Evolutionary conservation across 2,113 vertebrate species (phyloP), one percentile per base, ranked within the genome.

Genomic region (Pachycephala philippinensis): DNA sequence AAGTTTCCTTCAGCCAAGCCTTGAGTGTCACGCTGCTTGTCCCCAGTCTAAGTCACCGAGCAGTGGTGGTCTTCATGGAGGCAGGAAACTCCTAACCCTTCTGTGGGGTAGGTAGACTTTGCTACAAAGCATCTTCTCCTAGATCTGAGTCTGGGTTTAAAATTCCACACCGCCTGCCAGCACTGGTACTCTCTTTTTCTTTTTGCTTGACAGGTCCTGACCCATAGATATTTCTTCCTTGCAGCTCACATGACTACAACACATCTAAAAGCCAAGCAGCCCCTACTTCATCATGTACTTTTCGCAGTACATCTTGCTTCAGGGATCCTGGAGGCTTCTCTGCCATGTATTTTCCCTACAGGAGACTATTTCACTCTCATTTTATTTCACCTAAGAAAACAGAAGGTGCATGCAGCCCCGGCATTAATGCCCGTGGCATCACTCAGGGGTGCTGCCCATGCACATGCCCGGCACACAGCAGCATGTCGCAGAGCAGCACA

Each of bases 401-500:
- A 77, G 74, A 47, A 77, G 26, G 50, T 35, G 60, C 53, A 7
- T 21, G n/a, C 44, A 84, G n/a, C 6, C 12, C 10, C 4, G 7
- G 44, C 26, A 35, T 30, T 42, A 74, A 54, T 16, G 45, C 6
- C 42, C 0, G 0, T 50, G 54, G 39, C 33, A 44, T 30, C 16
- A 33, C 0, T 0, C 45, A 6, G 1, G 18, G 22, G n/a, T 50
- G 20, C 39, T 64, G 54, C 30, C 61, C n/a, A 4, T 1, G 3
- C 3, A 1, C 60, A 22, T 33, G 45, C 26, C 28, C 0, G 0
- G 45, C 49, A 45, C 6, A 3, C 0, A 2, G 65, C 2, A 5
- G 39, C 56, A 80, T 23, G 39, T 49, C 1, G 0, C 64, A 50
- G 75, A 63, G 71, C 42, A 94, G 39, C 33, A 47, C 5, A 0